A percentile compares a stretch with the other conserved stretches of the same genome.
Evolutionary conservation across 2,797 vertebrate species (phyloP).

Genomic region (Microctenopoma steveboyesi): DNA sequence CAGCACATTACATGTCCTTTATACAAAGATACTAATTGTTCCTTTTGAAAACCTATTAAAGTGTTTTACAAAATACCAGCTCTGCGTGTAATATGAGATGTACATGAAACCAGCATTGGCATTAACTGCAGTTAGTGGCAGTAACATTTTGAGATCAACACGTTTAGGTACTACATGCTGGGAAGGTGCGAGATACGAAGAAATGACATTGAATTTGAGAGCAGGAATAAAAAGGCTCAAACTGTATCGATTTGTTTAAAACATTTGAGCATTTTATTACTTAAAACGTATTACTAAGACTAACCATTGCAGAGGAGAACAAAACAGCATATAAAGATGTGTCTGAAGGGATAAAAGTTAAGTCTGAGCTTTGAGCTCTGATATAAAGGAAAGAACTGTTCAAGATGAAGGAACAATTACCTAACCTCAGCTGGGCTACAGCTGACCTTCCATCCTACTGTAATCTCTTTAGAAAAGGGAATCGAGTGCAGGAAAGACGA

Average conservation of each 20-base stretch:
- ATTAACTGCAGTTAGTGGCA: background rate
- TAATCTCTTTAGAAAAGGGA: conserved; percentile 46
- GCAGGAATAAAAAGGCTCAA: background rate
- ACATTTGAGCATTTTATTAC: conserved; percentile 75
- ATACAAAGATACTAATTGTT: conserved; percentile 17
- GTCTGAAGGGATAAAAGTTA: conserved; percentile 41
- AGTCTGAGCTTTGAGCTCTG: conserved; percentile 31
- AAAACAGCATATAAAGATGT: conserved; percentile 57
- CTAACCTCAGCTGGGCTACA: conserved; percentile 28
- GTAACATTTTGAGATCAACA: too few species aligned
- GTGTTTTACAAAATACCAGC: background rate
- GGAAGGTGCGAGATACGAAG: background rate
- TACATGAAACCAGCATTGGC: background rate
- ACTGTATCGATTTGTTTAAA: conserved; percentile 1
- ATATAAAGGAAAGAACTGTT: conserved; percentile 26
- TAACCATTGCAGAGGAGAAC: conserved; percentile 55
- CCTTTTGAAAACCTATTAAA: conserved; percentile 44
- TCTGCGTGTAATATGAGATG: background rate
- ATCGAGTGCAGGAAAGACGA: conserved; percentile 47
- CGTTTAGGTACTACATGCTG: background rate
- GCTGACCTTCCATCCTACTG: conserved; percentile 37
- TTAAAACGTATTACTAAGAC: conserved; percentile 70
- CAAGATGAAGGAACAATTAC: conserved; percentile 47
- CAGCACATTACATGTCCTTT: background rate
- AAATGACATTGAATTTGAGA: background rate